Percentiles rank a stretch among this genome's conserved stretches.
phyloP scores from a whole-genome alignment of 2,888 invertebrate species.

The Anorthoa munda region DNA sequence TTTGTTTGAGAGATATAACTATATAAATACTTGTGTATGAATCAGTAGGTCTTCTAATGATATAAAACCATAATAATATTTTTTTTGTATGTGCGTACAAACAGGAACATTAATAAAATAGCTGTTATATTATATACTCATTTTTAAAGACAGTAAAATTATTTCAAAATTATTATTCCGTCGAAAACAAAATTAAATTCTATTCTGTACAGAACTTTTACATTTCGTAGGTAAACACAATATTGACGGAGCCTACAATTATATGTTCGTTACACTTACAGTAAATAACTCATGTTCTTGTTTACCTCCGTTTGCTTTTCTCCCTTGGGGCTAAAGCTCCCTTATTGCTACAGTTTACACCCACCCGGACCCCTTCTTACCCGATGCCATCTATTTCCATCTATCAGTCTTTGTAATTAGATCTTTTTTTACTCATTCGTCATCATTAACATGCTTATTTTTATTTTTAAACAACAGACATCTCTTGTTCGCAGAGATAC shows the following conservation, averaged over 20 bases:
- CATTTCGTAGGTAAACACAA: constrained; percentile 24
- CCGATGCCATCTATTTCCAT: constrained; percentile 19
- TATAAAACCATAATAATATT: not conserved
- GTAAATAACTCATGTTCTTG: constrained; percentile 36
- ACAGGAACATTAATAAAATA: not conserved
- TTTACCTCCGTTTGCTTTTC: constrained; percentile 40
- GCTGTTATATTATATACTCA: not conserved
- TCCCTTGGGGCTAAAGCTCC: constrained; percentile 25
- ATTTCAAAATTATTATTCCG: not conserved
- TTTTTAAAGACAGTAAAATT: not conserved
- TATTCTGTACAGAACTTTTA: not conserved
- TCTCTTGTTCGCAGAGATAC: constrained; percentile 8
- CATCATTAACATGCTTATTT: not conserved
- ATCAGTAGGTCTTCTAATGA: not conserved
- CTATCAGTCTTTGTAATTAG: constrained; percentile 12
- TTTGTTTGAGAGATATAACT: constrained; percentile 1
- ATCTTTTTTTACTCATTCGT: constrained; percentile 11
- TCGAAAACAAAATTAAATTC: not conserved
- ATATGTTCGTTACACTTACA: constrained; percentile 23
- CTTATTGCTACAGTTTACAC: constrained; percentile 36
- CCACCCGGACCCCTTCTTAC: constrained; percentile 4
- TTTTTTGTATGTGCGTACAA: not conserved
- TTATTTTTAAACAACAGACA: constrained; percentile 14
- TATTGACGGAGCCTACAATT: constrained; percentile 16
- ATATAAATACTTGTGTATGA: not conserved